Evolutionary conservation across 2,888 invertebrate genomes (phyloP).

Genomic region (Abscondita cerata): DNA sequence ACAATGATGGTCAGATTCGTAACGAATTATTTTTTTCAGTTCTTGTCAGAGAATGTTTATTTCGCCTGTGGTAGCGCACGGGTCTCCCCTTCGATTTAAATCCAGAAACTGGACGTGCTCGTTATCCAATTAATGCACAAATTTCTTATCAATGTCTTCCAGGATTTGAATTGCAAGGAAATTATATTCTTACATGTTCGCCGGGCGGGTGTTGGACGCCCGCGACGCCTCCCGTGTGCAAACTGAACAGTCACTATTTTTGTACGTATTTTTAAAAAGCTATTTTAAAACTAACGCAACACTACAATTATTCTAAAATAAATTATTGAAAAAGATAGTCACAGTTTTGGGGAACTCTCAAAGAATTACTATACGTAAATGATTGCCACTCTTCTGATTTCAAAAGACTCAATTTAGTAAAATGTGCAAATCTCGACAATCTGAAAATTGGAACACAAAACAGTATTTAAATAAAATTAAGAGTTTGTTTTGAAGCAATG

Average conservation of each 20-base stretch:
- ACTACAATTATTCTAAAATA: too few species aligned
- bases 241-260: constrained; percentile 44
- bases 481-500: too few species aligned
- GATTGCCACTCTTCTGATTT: too few species aligned
- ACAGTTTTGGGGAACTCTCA: too few species aligned
- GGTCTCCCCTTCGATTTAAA: constrained; percentile 48
- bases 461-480: too few species aligned
- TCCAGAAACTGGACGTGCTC: constrained; percentile 41
- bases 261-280: constrained; percentile 42
- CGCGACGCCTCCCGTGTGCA: constrained; percentile 49
- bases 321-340: too few species aligned
- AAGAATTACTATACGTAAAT: too few species aligned
- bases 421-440: too few species aligned
- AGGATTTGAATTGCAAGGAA: constrained; percentile 56
- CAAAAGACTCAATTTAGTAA: too few species aligned
- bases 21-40: constrained; percentile 51
- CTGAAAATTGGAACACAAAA: too few species aligned
- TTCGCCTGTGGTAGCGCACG: constrained; percentile 52
- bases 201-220: constrained; percentile 57
- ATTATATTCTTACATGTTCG: constrained; percentile 53
- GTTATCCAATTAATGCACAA: constrained; percentile 52
- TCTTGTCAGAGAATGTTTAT: constrained; percentile 50
- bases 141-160: constrained; percentile 56
- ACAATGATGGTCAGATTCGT: not conserved
- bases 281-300: too few species aligned